A percentile compares a stretch with the other conserved stretches of the same genome.
Conservation (phyloP, 2,113 vertebrate species). For the Clarias macrocephalus region DNA sequence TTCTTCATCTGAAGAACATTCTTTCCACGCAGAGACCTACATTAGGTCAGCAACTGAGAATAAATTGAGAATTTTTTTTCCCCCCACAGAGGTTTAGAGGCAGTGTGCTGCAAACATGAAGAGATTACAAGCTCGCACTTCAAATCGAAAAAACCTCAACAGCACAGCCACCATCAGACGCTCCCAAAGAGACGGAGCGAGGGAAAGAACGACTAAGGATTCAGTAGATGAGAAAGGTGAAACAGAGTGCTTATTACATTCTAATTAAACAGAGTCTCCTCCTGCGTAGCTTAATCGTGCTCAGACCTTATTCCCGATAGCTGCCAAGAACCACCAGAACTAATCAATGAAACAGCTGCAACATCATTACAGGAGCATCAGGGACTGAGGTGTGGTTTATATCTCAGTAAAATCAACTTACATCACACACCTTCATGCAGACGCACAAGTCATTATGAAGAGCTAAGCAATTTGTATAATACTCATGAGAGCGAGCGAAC, state of each 20-base stretch:
- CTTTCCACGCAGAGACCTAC: background rate
- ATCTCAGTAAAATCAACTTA: conserved; percentile 2
- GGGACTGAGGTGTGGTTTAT: conserved; percentile 30
- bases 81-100: background rate
- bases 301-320: conserved; percentile 40
- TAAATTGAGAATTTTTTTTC: background rate
- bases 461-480: conserved; percentile 17
- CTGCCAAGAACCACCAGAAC: conserved; percentile 41
- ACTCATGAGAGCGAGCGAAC: background rate
- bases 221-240: conserved; percentile 14
- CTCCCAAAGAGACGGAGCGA: background rate
- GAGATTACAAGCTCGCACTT: conserved; percentile 3
- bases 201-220: background rate
- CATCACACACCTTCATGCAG: background rate
- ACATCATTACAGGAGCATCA: conserved; percentile 38
- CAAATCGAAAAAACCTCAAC: conserved; percentile 5
- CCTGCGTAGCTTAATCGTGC: conserved; percentile 43
- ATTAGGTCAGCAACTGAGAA: background rate
- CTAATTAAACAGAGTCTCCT: conserved; percentile 48
- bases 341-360: conserved; percentile 54
- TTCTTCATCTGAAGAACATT: background rate
- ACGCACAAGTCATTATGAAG: conserved; percentile 22
- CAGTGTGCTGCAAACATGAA: background rate
- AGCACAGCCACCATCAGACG: background rate
- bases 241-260: conserved; percentile 50